Evolutionary conservation across 2,113 vertebrate genomes (phyloP).

Genomic region (Nyctereutes procyonoides): DNA sequence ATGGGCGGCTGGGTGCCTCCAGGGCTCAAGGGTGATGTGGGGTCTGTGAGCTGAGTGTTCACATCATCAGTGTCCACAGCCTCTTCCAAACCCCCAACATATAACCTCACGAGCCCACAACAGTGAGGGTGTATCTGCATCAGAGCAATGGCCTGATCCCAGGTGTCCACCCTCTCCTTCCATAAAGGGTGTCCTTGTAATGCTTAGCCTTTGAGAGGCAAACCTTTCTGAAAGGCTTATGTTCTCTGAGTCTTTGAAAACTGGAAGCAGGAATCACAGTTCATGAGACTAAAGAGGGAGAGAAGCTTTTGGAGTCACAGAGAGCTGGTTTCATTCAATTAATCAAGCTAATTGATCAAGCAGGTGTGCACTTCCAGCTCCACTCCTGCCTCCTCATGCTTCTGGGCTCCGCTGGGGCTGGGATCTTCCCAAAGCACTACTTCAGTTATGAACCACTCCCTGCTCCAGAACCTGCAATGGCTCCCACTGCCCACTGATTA

Average conservation of each 20-base stretch:
- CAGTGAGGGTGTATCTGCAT: accelerated
- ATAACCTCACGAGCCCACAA: accelerated
- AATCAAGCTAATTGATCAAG: neutral
- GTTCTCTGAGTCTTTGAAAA: neutral
- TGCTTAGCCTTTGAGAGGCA: neutral
- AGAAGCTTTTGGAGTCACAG: neutral
- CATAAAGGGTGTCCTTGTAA: neutral
- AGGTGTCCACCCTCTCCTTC: accelerated
- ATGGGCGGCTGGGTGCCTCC: neutral
- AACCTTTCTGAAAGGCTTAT: neutral
- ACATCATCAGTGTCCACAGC: neutral
- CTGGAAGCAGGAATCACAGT: neutral
- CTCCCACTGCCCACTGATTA: neutral
- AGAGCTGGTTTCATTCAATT: neutral
- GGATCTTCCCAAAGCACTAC: neutral
- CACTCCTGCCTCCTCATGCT: neutral
- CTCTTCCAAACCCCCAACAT: accelerated
- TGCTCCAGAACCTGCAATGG: neutral
- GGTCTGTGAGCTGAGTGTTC: accelerated
- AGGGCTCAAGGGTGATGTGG: neutral
- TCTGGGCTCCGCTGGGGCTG: accelerated
- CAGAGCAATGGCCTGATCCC: neutral
- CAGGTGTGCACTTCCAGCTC: accelerated
- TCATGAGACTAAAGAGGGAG: neutral
- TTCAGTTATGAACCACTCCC: accelerated